Evolutionary conservation across 2,888 invertebrate genomes (phyloP).

Genomic region (Silvanus unidentatus): DNA sequence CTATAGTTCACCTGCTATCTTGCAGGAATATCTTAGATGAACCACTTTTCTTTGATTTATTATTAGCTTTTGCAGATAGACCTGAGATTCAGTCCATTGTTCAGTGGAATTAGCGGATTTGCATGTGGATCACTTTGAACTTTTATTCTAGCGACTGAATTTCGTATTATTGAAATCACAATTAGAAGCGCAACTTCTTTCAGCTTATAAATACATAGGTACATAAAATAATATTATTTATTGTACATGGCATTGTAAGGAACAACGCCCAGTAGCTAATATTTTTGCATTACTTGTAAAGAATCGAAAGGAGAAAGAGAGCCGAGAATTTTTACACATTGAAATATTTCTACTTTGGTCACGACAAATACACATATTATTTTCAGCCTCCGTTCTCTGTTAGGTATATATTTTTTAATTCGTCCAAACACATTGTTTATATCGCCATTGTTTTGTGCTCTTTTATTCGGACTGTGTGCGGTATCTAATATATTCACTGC

Average conservation of each 20-base stretch:
- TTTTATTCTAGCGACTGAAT: too few species aligned
- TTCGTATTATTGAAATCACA: too few species aligned
- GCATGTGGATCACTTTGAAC: constrained; percentile 17
- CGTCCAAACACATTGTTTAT: constrained; percentile 44
- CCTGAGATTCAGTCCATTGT: constrained; percentile 25
- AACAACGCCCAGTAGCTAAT: constrained; percentile 23
- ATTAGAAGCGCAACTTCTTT: too few species aligned
- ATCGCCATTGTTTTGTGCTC: constrained; percentile 45
- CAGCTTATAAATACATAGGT: too few species aligned
- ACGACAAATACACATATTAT: constrained; percentile 44
- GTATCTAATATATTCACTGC: constrained; percentile 46
- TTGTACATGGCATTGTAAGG: too few species aligned
- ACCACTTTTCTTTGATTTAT: constrained; percentile 37
- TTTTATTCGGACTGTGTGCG: constrained; percentile 46
- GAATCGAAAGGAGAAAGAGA: constrained; percentile 29
- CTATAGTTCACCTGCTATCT: constrained; percentile 45
- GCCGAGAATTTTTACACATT: constrained; percentile 33
- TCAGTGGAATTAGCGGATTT: constrained; percentile 21
- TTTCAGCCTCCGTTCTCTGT: constrained; percentile 39
- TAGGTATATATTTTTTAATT: constrained; percentile 31
- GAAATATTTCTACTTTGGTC: constrained; percentile 37
- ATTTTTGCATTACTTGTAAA: constrained; percentile 25
- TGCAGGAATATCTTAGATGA: constrained; percentile 37
- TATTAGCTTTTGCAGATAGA: constrained; percentile 22
- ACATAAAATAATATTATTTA: too few species aligned